phyloP scores from a whole-genome alignment of 1,140 invertebrate genomes.

The Ectropis grisescens region DNA sequence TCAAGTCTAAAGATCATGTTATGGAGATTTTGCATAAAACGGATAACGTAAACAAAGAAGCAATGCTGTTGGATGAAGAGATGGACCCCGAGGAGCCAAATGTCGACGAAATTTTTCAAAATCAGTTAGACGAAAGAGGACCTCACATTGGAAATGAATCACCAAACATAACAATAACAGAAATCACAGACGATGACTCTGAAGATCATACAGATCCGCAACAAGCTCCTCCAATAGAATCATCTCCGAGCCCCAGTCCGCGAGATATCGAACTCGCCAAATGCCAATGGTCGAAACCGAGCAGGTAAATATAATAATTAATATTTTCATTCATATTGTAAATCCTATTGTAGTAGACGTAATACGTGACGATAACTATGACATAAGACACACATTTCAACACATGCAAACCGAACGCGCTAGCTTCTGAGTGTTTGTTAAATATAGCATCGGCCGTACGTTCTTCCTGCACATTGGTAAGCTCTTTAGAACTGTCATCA shows the following conservation, averaged over 20 bases:
- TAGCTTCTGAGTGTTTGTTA: constrained; percentile 50
- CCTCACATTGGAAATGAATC: constrained; percentile 46
- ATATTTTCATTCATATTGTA: constrained; percentile 13
- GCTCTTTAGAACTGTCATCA: constrained; percentile 66
- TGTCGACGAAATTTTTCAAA: constrained; percentile 50
- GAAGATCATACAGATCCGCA: constrained; percentile 32
- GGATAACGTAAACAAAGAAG: constrained; percentile 39
- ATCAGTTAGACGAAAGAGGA: constrained; percentile 38
- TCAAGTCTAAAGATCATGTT: constrained; percentile 54
- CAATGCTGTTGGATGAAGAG: constrained; percentile 36
- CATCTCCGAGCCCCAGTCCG: constrained; percentile 45
- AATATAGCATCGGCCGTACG: constrained; percentile 52
- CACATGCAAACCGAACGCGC: constrained; percentile 56
- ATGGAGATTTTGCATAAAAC: constrained; percentile 56
- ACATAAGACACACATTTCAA: constrained; percentile 45
- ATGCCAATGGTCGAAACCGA: constrained; percentile 56
- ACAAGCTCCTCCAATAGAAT: constrained; percentile 39
- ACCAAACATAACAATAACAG: constrained; percentile 63
- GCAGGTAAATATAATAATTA: constrained; percentile 46
- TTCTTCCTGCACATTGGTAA: constrained; percentile 58
- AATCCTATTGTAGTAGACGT: constrained; percentile 14
- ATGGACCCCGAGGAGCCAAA: constrained; percentile 56
- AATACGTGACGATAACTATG: constrained; percentile 36
- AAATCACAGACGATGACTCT: constrained; percentile 54
- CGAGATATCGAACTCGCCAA: constrained; percentile 27